Percentiles rank a stretch among this genome's conserved stretches.
These are phyloP conservation scores for Cyclophora albipunctata DNA, from an alignment of 2,888 invertebrate species.

Conservation along the genomic window DNA sequence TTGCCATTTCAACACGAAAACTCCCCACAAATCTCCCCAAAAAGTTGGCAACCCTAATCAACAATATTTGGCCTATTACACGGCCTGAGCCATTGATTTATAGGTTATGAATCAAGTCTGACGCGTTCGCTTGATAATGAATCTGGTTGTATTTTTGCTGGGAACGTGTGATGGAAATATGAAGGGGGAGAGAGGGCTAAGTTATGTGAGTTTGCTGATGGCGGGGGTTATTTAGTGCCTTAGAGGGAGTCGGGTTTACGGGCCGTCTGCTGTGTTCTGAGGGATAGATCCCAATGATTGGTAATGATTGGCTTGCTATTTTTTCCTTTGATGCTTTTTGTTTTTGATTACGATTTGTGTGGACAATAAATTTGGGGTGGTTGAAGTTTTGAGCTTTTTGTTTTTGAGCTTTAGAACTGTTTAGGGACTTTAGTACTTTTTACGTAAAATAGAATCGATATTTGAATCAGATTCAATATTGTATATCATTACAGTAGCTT, in stretches of 20 bases:
- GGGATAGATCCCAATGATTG: constrained; percentile 25
- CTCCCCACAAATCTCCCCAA: too few relatives aligned
- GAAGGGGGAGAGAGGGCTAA: constrained; percentile 43
- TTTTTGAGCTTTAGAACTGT: too few relatives aligned
- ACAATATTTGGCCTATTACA: constrained; percentile 70
- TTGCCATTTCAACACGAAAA: too few relatives aligned
- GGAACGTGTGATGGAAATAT: constrained; percentile 66
- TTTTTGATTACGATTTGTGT: constrained; percentile 1
- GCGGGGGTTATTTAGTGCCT: constrained; percentile 26
- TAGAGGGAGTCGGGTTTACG: constrained; percentile 18
- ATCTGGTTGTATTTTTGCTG: constrained; percentile 68
- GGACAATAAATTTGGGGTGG: neutral
- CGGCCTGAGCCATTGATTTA: constrained; percentile 67
- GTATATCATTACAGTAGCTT: too few relatives aligned
- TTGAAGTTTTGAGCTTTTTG: too few relatives aligned
- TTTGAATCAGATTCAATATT: too few relatives aligned
- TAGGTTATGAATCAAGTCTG: constrained; percentile 70
- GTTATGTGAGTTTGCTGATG: constrained; percentile 28
- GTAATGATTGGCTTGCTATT: constrained; percentile 7
- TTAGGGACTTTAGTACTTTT: too few relatives aligned
- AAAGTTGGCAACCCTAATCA: constrained; percentile 15
- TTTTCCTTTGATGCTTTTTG: constrained; percentile 4
- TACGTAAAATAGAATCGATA: too few relatives aligned
- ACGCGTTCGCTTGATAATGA: constrained; percentile 71
- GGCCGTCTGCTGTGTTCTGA: constrained; percentile 13